Evolutionary conservation across 2,797 vertebrate genomes (phyloP).

Genomic region (Danio kyathit): DNA sequence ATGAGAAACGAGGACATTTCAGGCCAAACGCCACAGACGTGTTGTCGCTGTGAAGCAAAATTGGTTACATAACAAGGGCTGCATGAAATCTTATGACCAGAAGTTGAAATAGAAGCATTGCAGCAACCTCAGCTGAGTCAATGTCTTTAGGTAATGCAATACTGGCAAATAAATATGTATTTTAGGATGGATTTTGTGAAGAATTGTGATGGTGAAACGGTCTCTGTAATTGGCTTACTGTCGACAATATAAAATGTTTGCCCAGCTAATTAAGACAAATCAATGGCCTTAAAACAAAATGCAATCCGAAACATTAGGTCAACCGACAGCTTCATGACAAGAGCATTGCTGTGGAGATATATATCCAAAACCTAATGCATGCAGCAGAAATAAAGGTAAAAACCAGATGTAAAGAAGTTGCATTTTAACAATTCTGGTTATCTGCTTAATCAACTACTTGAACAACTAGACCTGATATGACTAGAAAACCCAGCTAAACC

Average conservation of each 20-base stretch:
- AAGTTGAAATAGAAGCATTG: neutral
- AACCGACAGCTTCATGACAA: neutral
- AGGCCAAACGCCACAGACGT: neutral
- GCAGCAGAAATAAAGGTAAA: no score
- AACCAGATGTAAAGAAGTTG: no score
- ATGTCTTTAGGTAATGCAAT: neutral
- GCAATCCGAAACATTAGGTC: neutral
- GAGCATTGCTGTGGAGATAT: neutral
- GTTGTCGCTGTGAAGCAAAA: neutral
- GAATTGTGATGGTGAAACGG: neutral
- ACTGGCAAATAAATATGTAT: neutral
- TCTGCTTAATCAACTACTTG: no score
- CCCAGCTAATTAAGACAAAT: slow-evolving; percentile 11
- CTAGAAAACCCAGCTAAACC: no score
- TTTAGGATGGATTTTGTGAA: neutral
- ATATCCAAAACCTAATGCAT: neutral
- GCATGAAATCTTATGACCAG: neutral
- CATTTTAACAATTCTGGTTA: no score
- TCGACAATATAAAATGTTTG: neutral
- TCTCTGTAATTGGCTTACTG: neutral
- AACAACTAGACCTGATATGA: no score
- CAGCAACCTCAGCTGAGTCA: no score
- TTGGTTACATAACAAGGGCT: neutral
- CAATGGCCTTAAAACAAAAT: neutral
- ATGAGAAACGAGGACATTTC: slow-evolving; percentile 15